Evolutionary conservation across 2,888 invertebrate species (phyloP).

Genomic region (Euproctis similis): DNA sequence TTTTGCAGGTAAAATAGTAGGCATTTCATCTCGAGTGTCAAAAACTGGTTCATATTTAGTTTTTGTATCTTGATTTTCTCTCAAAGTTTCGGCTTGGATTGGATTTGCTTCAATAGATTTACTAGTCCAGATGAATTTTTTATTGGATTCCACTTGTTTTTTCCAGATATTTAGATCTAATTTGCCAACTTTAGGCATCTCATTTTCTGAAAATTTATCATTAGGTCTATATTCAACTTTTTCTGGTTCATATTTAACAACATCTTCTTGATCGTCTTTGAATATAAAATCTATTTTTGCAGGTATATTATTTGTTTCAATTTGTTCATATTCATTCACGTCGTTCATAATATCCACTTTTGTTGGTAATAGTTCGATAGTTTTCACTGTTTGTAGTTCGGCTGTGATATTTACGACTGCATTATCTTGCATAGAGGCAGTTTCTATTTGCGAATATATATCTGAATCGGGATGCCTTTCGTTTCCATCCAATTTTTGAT

Average conservation of each 20-base stretch:
- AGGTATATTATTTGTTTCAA: slow-evolving; percentile 1
- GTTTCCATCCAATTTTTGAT: too few species aligned
- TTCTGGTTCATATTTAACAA: neutral
- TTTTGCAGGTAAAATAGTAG: slow-evolving; percentile 2
- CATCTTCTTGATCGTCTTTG: neutral
- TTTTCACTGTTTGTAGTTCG: neutral
- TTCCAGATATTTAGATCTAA: slow-evolving; percentile 16
- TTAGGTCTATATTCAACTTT: neutral
- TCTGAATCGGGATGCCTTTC: too few species aligned
- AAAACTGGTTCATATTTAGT: neutral
- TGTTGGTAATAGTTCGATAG: too few species aligned
- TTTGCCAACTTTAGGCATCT: slow-evolving; percentile 16
- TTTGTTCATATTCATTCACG: slow-evolving; percentile 2
- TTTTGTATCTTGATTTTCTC: neutral
- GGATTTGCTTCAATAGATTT: slow-evolving; percentile 4
- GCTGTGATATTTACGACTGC: neutral
- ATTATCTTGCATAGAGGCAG: too few species aligned
- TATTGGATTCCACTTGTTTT: slow-evolving; percentile 14
- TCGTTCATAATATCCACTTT: slow-evolving; percentile 1
- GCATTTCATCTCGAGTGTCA: neutral
- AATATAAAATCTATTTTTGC: neutral
- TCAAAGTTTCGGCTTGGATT: neutral
- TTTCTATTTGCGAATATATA: too few species aligned
- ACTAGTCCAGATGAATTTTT: slow-evolving; percentile 7
- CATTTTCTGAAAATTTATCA: neutral